A percentile compares a stretch with the other conserved stretches of the same genome.
These are phyloP conservation scores for Micromesistius poutassou DNA, from an alignment of 2,797 vertebrate genomes.

Conservation along the genomic window DNA sequence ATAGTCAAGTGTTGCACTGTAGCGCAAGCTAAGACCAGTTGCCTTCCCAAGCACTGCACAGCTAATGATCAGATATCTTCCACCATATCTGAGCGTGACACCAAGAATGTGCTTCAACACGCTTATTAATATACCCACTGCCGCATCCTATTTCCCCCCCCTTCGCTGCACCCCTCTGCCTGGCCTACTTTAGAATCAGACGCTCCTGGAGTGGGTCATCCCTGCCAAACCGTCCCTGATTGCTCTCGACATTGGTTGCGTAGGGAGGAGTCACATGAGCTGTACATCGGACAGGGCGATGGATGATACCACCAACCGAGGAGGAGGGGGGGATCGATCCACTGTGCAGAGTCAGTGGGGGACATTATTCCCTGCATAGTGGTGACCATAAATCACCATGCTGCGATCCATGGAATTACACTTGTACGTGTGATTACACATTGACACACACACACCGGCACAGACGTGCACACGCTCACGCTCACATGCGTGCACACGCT, in stretches of 20 bases:
- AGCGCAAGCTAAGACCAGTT: conserved; percentile 31
- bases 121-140: conserved; percentile 63
- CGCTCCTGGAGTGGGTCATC: neutral
- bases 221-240: neutral
- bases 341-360: neutral
- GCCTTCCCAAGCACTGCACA: conserved; percentile 34
- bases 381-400: conserved; percentile 18
- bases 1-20: conserved; percentile 9
- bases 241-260: neutral
- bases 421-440: neutral
- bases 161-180: neutral
- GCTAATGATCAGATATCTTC: conserved; percentile 59
- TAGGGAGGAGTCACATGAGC: neutral
- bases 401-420: neutral
- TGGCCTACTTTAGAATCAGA: neutral
- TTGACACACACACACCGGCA: neutral
- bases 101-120: conserved; percentile 45
- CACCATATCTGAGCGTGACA: conserved; percentile 38
- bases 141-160: conserved; percentile 32
- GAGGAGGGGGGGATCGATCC: conserved; percentile 21
- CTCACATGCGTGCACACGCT: neutral
- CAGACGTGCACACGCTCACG: neutral
- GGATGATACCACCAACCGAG: neutral
- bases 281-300: neutral
- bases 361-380: conserved; percentile 17